Conservation (phyloP, 1,140 invertebrate genomes). For the Sycophaga agraensis region DNA sequence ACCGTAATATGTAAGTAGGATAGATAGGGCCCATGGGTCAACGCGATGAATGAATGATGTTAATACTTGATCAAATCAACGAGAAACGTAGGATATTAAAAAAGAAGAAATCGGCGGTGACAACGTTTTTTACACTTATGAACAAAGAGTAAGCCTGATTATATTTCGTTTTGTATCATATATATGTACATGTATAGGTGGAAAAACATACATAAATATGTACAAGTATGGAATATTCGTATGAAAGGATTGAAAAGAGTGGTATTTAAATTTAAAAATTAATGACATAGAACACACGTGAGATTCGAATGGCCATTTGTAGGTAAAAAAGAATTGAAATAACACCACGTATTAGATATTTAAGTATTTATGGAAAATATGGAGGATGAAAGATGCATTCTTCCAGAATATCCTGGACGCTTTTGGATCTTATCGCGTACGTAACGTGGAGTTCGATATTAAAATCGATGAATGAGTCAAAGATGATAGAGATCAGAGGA, state of each 20-base stretch:
- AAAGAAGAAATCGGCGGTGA: constrained; percentile 29
- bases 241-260: neutral
- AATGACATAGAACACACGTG: constrained; percentile 16
- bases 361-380: constrained; percentile 11
- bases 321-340: constrained; percentile 19
- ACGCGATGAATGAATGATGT: constrained; percentile 38
- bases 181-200: constrained; percentile 32
- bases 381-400: constrained; percentile 9
- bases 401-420: neutral
- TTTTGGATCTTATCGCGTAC: constrained; percentile 18
- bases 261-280: constrained; percentile 32
- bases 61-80: constrained; percentile 41
- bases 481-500: constrained; percentile 4
- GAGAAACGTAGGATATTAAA: constrained; percentile 29
- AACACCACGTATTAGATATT: constrained; percentile 23
- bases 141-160: constrained; percentile 36
- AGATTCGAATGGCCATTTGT: constrained; percentile 4
- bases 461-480: constrained; percentile 6
- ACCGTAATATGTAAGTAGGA: constrained; percentile 50
- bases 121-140: constrained; percentile 39
- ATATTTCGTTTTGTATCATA: constrained; percentile 37
- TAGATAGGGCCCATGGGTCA: constrained; percentile 47
- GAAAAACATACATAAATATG: constrained; percentile 33
- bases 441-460: constrained; percentile 22
- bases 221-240: constrained; percentile 19